phyloP scores from a whole-genome alignment of 1,140 invertebrate genomes.

The Caerostris darwini region DNA sequence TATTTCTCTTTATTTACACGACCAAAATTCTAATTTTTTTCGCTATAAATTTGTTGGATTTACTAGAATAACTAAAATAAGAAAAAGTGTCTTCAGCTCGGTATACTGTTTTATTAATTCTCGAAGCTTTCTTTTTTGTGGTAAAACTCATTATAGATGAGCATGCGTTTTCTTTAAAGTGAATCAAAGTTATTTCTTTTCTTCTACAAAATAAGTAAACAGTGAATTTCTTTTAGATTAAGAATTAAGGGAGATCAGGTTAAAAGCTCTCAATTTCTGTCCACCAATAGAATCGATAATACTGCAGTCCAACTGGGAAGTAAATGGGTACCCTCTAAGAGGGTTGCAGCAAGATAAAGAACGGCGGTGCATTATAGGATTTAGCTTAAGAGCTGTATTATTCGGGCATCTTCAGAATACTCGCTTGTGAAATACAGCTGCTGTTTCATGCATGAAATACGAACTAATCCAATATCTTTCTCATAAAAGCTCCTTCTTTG shows the following conservation, averaged over 20 bases:
- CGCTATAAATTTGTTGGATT: too few species aligned
- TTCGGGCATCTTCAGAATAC: not conserved
- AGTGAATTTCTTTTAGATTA: not conserved
- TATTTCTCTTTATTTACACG: too few species aligned
- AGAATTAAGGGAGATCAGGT: not conserved
- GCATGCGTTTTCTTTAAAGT: too few species aligned
- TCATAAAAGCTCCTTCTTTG: too few species aligned
- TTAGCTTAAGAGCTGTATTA: slow-evolving; percentile 1
- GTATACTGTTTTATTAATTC: too few species aligned
- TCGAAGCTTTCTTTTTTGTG: too few species aligned
- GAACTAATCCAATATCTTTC: too few species aligned
- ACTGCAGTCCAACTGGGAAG: not conserved
- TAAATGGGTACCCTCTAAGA: not conserved
- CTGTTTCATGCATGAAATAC: not conserved
- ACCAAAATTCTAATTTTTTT: too few species aligned
- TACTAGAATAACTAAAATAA: too few species aligned
- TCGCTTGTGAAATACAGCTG: not conserved
- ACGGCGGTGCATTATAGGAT: not conserved
- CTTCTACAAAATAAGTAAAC: not conserved
- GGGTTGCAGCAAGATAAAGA: not conserved
- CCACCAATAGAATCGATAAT: not conserved
- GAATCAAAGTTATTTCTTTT: too few species aligned
- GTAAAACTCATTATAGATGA: too few species aligned
- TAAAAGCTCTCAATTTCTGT: not conserved
- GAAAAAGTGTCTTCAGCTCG: too few species aligned